Evolutionary conservation across 2,113 vertebrate genomes (phyloP).

Genomic region (Agapornis roseicollis): DNA sequence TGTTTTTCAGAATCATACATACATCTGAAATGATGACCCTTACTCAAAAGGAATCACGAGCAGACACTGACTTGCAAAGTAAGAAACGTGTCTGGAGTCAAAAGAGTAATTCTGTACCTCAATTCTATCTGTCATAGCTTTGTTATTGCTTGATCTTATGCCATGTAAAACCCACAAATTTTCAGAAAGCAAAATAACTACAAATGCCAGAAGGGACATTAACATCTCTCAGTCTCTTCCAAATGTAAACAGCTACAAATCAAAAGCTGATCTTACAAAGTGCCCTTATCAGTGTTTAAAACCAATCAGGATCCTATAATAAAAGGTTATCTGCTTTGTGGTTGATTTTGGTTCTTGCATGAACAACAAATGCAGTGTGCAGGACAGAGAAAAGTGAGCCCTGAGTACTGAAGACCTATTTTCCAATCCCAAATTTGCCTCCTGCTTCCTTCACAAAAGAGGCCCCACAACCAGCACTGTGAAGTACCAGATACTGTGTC

Average conservation of each 20-base stretch:
- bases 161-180: slow-evolving; percentile 29
- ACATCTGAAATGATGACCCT: neutral
- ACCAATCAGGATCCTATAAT: neutral
- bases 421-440: neutral
- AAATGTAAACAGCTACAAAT: slow-evolving; percentile 26
- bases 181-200: slow-evolving; percentile 22
- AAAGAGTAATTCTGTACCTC: neutral
- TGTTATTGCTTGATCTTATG: neutral
- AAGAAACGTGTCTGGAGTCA: neutral
- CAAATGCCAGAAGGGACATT: slow-evolving; percentile 10
- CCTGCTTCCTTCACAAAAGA: neutral
- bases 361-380: neutral
- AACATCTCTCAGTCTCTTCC: neutral
- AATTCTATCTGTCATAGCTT: neutral
- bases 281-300: slow-evolving; percentile 1
- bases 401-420: neutral
- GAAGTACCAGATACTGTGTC: neutral
- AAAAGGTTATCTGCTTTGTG: neutral
- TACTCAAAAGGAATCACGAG: neutral
- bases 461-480: neutral
- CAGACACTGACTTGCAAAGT: neutral
- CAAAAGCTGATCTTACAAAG: slow-evolving; percentile 23
- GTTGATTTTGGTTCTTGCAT: neutral
- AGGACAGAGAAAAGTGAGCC: neutral
- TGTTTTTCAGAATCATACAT: neutral